A percentile compares a stretch with the other conserved stretches of the same genome.
Evolutionary conservation across 2,888 invertebrate genomes (phyloP).

Genomic region (Pyrrhia umbra): DNA sequence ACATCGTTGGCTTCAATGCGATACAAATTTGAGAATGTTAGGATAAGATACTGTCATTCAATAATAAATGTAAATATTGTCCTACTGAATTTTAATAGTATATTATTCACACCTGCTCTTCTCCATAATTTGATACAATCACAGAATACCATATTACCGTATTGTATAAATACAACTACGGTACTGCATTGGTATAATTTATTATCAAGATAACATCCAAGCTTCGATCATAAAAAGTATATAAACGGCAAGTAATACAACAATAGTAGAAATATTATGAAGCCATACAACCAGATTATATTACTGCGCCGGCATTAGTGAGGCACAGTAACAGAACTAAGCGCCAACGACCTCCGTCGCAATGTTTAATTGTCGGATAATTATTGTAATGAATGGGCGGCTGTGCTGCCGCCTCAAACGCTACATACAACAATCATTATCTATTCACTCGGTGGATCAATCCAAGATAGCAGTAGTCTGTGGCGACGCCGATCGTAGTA

Average conservation of each 20-base stretch:
- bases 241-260: slow-evolving; percentile 54
- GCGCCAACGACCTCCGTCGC: slow-evolving; percentile 80
- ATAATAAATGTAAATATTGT: slow-evolving; percentile 82
- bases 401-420: slow-evolving; percentile 73
- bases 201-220: no score
- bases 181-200: no score
- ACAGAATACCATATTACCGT: slow-evolving; percentile 5
- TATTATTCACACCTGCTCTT: slow-evolving; percentile 40
- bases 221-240: slow-evolving; percentile 34
- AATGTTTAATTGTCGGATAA: slow-evolving; percentile 80
- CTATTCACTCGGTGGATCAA: slow-evolving; percentile 82
- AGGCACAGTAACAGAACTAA: slow-evolving; percentile 59
- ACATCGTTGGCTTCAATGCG: slow-evolving; percentile 47
- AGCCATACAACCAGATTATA: slow-evolving; percentile 36
- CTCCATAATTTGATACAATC: neutral
- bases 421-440: slow-evolving; percentile 77
- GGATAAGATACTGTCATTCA: slow-evolving; percentile 58
- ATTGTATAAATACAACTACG: no score
- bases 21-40: slow-evolving; percentile 56
- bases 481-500: slow-evolving; percentile 71
- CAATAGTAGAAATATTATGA: slow-evolving; percentile 54
- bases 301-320: slow-evolving; percentile 50
- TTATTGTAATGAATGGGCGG: slow-evolving; percentile 82
- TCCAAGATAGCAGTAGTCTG: slow-evolving; percentile 73
- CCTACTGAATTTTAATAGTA: slow-evolving; percentile 64